phyloP scores from a whole-genome alignment of 2,797 vertebrate genomes.

The Ataeniobius toweri region DNA sequence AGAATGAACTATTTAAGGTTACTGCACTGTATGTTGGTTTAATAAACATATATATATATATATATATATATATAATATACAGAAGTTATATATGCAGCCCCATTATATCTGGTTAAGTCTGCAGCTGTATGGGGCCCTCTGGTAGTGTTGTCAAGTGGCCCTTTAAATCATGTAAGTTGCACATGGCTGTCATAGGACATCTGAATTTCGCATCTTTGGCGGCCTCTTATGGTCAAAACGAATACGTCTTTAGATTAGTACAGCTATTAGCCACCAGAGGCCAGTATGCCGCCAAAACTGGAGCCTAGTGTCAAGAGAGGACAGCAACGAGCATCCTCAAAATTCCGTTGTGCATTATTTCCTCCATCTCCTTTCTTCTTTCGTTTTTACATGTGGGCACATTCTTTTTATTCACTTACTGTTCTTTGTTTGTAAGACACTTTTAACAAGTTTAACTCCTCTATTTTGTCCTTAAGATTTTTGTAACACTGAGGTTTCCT shows the following conservation, averaged over 20 bases:
- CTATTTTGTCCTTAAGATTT: background rate
- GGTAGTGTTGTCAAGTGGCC: background rate
- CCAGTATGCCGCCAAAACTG: constrained; percentile 44
- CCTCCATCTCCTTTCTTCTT: background rate
- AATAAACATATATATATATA: background rate
- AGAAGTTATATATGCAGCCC: too few species aligned
- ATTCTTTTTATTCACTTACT: background rate
- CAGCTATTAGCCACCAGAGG: constrained; percentile 59
- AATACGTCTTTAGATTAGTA: background rate
- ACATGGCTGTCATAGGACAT: background rate
- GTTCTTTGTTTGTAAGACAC: background rate
- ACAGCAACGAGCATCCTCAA: background rate
- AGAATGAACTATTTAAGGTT: background rate
- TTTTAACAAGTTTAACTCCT: background rate
- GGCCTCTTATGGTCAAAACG: constrained; percentile 41
- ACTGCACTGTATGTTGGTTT: background rate
- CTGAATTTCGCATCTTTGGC: constrained; percentile 26
- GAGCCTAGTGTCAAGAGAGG: background rate
- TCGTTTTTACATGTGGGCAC: background rate
- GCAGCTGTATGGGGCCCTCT: too few species aligned
- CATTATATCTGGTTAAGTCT: too few species aligned
- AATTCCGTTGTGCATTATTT: too few species aligned
- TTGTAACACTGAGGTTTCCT: too few species aligned
- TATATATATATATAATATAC: too few species aligned
- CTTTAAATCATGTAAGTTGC: background rate